These are phyloP conservation scores for Eclectus roratus DNA, from an alignment of 2,113 vertebrate genomes.

Conservation along the genomic window DNA sequence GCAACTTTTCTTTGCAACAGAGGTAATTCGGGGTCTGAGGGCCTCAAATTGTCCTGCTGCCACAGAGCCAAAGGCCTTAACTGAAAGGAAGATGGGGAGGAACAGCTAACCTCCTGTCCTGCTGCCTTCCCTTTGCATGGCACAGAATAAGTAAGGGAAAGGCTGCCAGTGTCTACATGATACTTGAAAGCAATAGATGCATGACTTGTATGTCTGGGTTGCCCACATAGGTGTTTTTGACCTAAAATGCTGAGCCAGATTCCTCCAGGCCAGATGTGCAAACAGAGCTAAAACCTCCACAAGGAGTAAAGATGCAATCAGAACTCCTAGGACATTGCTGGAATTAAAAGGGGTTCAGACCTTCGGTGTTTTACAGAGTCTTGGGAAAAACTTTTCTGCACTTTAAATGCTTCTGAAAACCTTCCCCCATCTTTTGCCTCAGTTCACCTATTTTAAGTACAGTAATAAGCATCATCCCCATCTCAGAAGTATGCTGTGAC, in stretches of 20 bases:
- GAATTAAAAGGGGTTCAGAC: not conserved
- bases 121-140: not conserved
- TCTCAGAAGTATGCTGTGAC: slow-evolving; percentile 21
- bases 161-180: not conserved
- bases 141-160: not conserved
- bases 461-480: not conserved
- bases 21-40: not conserved
- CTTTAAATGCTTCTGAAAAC: slow-evolving; percentile 8
- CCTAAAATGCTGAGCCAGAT: not conserved
- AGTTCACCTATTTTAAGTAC: slow-evolving; percentile 18
- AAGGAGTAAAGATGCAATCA: not conserved
- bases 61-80: not conserved
- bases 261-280: not conserved
- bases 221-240: not conserved
- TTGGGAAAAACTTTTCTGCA: not conserved
- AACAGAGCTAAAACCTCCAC: not conserved
- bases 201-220: not conserved
- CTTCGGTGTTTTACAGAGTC: not conserved
- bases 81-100: not conserved
- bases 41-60: not conserved
- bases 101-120: not conserved
- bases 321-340: not conserved
- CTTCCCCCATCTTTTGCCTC: not conserved
- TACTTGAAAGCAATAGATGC: rapidly evolving
- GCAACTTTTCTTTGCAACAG: not conserved